Evolutionary conservation across 2,113 vertebrate species (phyloP).

Genomic region (Tylochromis polylepis): DNA sequence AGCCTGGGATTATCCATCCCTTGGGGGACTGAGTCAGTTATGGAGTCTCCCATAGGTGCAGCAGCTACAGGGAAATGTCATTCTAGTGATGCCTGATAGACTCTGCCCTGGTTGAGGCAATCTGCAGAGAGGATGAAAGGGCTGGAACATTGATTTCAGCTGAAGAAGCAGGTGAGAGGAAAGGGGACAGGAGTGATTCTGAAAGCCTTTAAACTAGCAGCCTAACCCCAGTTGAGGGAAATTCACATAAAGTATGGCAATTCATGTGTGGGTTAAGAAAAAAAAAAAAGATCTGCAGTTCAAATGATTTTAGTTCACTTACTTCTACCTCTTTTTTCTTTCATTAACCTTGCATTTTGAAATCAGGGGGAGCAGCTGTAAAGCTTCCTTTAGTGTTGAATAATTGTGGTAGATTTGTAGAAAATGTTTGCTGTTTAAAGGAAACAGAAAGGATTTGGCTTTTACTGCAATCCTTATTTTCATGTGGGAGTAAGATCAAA

Average conservation of each 20-base stretch:
- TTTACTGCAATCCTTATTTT: background rate
- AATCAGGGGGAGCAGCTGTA: background rate
- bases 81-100: slow-evolving; percentile 50
- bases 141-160: slow-evolving; percentile 62
- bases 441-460: background rate
- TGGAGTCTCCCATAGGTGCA: slow-evolving; percentile 38
- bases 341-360: background rate
- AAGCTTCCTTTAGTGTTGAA: background rate
- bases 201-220: slow-evolving; percentile 36
- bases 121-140: slow-evolving; percentile 58
- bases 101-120: slow-evolving; percentile 29
- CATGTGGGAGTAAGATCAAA: background rate
- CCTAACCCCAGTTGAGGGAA: slow-evolving; percentile 13
- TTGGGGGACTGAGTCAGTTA: slow-evolving; percentile 33
- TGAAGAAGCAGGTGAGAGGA: slow-evolving; percentile 51
- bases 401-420: background rate
- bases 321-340: background rate
- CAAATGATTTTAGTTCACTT: background rate
- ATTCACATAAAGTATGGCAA: slow-evolving; percentile 35
- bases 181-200: slow-evolving; percentile 19
- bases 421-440: background rate
- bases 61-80: slow-evolving; percentile 51
- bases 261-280: background rate
- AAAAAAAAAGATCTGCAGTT: background rate
- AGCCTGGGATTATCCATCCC: slow-evolving; percentile 59